Base-by-base conservation (phyloP, 2,888 invertebrate genomes). In the Agriopis aurantiaria region DNA sequence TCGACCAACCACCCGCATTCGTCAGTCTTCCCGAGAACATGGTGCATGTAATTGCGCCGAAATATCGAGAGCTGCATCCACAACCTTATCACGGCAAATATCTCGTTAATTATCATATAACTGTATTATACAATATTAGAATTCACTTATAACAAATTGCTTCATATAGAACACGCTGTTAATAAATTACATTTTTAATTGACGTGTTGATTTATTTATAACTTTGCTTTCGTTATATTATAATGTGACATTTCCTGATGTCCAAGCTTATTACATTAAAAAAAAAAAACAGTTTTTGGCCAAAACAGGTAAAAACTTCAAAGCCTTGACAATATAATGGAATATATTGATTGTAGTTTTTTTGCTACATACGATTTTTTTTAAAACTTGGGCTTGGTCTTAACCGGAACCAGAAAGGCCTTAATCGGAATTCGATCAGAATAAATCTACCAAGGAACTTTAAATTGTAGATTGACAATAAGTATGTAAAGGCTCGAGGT, bases 161-260 rank as follows among this genome's bases (percentile, higher is more conserved):
- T 23, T 51, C 10, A n/a, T 52, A 2, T 43, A 11, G 41, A 43
- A 43, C 17, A 43, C 8, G 43, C 14, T 1, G 56, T 57, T 45
- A 1, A 45, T 58, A 10, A 17, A 23, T 58, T 41, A 11, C 3
- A 58, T 23, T 58, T 45, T 23, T 45, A 58, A 58, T 45, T 45
- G 45, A 12, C 14, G 12, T 10, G 43, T 14, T 33, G 1, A 41
- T 55, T 56, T 56, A 58, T 58, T 58, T 23, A 46, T 58, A 58
- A 8, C 58, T 17, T 58, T 58, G 58, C 12, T 58, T 58, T 46
- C 58, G 58, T 23, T 45, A 57, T 45, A 46, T 8, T 14, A 12
- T 23, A 7, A 23, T 23, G 17, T 23, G 17, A 23, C 17, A 58
- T 58, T 58, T 45, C 46, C 45, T 58, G 45, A 1, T 58, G 45